Conservation (phyloP, 64 coral and sea anemone genomes). For the Actinia tenebrosa region DNA sequence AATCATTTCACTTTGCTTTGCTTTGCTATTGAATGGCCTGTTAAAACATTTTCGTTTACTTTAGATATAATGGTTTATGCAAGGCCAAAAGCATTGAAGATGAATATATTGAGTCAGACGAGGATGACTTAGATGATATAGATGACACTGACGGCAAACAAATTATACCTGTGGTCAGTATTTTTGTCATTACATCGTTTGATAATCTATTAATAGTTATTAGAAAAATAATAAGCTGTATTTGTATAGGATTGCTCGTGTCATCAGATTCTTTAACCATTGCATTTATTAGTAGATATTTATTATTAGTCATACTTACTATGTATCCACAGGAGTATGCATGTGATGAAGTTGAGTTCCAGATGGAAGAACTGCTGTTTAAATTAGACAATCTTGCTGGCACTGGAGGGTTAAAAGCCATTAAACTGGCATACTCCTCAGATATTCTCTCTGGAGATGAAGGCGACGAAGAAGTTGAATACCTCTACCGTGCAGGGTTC, state of each 20-base stretch:
- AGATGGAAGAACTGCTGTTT: conserved; percentile 35
- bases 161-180: neutral
- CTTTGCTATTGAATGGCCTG: too few species aligned
- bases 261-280: too few species aligned
- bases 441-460: conserved; percentile 19
- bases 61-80: neutral
- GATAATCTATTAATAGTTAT: conserved; percentile 1
- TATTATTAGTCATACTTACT: neutral
- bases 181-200: neutral
- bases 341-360: conserved; percentile 43
- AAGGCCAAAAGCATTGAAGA: neutral
- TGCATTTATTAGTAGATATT: neutral
- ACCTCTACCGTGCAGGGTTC: conserved; percentile 19
- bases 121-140: neutral
- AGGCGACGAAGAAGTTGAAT: conserved; percentile 36
- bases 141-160: conserved; percentile 12
- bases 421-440: neutral
- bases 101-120: neutral
- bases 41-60: neutral
- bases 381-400: conserved; percentile 32
- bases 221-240: neutral
- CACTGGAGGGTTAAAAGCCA: neutral
- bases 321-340: conserved; percentile 37
- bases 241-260: too few species aligned
- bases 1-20: too few species aligned